phyloP scores from a whole-genome alignment of 2,113 vertebrate species.

The Phoxinus phoxinus region DNA sequence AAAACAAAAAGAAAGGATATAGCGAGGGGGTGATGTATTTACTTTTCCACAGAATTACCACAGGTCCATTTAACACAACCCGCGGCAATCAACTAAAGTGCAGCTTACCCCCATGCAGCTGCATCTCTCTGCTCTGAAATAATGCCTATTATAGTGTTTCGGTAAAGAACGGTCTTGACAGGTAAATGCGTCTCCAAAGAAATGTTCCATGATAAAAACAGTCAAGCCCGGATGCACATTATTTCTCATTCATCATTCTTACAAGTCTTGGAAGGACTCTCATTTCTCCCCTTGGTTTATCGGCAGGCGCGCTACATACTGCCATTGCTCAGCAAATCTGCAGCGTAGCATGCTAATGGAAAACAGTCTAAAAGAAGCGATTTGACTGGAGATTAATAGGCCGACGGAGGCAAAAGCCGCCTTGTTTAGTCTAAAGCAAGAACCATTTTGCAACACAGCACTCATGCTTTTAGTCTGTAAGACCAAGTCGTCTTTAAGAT shows the following conservation, averaged over 20 bases:
- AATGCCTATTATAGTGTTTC: conserved; percentile 67
- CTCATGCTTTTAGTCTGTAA: not conserved
- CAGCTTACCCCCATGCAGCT: conserved; percentile 55
- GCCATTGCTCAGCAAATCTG: conserved; percentile 72
- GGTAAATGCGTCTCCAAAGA: conserved; percentile 78
- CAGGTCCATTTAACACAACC: conserved; percentile 93
- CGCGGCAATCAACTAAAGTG: conserved; percentile 79
- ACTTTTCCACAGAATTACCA: conserved; percentile 81
- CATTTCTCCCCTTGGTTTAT: conserved; percentile 62
- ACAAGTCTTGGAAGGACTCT: conserved; percentile 67
- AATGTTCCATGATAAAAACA: conserved; percentile 75
- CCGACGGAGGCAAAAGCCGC: conserved; percentile 64
- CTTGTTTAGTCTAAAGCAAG: conserved; percentile 44
- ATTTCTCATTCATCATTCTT: conserved; percentile 78
- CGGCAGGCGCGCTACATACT: conserved; percentile 44
- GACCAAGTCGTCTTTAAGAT: not conserved
- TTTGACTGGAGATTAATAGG: conserved; percentile 77
- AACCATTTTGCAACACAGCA: conserved; percentile 2
- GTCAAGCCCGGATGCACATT: conserved; percentile 71
- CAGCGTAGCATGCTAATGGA: conserved; percentile 70
- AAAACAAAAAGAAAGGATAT: conserved; percentile 50
- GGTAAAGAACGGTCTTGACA: conserved; percentile 69
- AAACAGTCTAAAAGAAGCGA: conserved; percentile 75
- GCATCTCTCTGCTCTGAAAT: conserved; percentile 62
- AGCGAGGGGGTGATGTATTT: conserved; percentile 79